Evolutionary conservation across 2,797 vertebrate genomes (phyloP), one percentile per base, ranked within the genome.

Genomic region (Myiotriccus ornatus): DNA sequence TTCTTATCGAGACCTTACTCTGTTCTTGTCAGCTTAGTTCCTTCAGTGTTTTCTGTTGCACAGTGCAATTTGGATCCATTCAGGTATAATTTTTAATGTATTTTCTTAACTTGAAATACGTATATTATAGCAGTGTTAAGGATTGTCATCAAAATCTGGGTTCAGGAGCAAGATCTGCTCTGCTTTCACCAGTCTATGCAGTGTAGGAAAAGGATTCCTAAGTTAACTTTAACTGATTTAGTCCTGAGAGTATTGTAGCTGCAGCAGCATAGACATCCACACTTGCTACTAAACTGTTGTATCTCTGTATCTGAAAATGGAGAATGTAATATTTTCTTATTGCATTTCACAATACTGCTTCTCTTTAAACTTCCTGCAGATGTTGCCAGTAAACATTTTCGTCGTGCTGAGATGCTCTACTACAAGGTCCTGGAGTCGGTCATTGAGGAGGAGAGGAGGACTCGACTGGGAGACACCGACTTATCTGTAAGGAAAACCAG

Each of bases 341-440:
- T 2, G 2, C 14, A 39, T 77, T 88, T 95, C 60, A 77, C 77
- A 80, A 14, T 71, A 60, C 28, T 89, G 21, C 64, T 88, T 95
- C 22, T 93, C 14, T 76, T 79, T 52, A 22, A 23, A 91, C 95
- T 93, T 79, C 67, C 57, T 91, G 77, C 96, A 99, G 99, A 99
- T 93, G 96, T 98, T 96, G 97, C 98, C 34, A 98, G 98, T 89
- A 99, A 98, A 97, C 98, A 98, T 87, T 99, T 99, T 89, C 97
- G 97, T 85, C 97, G 98, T 95, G 98, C 99, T 10, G 99, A 99
- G 96, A 98, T 98, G 55, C 98, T 99, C 9, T 99, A 99, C 97
- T 99, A 99, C 97, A 98, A 99, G 96, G 98, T 98, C 44, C 94
- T 99, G 95, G 99, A 99, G 96, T 98, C 98, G 47, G 96, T 99